Evolutionary conservation across 1,140 invertebrate species (phyloP), one percentile per base, ranked within the genome.

Genomic region (Melitaea cinxia): DNA sequence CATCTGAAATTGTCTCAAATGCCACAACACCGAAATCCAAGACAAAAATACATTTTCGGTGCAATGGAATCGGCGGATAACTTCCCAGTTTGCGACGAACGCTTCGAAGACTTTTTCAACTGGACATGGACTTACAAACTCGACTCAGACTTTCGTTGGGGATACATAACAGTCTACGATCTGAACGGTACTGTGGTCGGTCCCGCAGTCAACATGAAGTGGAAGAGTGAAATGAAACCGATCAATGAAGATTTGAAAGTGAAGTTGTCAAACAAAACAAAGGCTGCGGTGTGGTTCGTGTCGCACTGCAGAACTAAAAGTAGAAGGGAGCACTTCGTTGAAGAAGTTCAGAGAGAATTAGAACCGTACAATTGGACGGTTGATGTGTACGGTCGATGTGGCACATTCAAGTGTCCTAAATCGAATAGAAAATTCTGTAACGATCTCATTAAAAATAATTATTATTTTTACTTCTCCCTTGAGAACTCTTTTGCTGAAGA

Each of bases 81-180:
- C 45, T 85, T 79, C 45, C 77, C 80, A 0, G 58, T 75, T 1
- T 85, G 82, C 28, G 37, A 72, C 4, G 37, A 70, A 3, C 65
- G 59, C 10, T 76, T 78, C 14, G 70, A 91, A 14, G 71, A 69
- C 0, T 90, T 75, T 50, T 93, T 95, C 58, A 95, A 95, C 70
- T 93, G 93, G 91, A 95, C 94, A 2, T 93, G 92, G 86, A 93
- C 93, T 1, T 95, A 95, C 69, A 91, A 92, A 68, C 81, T 93
- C 6, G 94, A 95, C 70, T 94, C 94, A 0, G 94, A 95, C 65
- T 82, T 95, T 23, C 84, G 91, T 2, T 93, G 93, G 78, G 92
- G 93, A 0, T 93, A 92, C 39, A 75, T 83, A 0, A 68, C 65
- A 2, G 70, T 92, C 5, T 75, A 75, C 24, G 82, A 92, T 53